Conservation (phyloP, 2,797 vertebrate genomes). For the Halcyon chelicuti region DNA sequence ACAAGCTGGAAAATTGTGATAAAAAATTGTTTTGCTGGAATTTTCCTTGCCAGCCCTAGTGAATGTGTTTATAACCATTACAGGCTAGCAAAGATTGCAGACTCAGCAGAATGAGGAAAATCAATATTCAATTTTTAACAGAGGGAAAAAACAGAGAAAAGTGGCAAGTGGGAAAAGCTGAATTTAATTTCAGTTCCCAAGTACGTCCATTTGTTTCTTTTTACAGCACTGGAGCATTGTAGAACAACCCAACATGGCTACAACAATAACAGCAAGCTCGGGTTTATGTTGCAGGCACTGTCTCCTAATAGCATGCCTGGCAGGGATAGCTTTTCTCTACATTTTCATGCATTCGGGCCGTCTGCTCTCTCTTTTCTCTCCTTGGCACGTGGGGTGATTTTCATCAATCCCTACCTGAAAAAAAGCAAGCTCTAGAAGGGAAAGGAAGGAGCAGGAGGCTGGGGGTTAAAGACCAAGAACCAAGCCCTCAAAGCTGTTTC, state of each 20-base stretch:
- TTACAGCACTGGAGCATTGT: neutral
- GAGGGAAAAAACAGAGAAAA: neutral
- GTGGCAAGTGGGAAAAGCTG: neutral
- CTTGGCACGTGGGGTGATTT: neutral
- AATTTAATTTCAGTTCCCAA: neutral
- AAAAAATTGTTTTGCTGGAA: neutral
- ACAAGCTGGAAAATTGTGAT: neutral
- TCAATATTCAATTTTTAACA: neutral
- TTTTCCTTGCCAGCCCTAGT: neutral
- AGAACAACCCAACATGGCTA: neutral
- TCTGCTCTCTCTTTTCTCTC: neutral
- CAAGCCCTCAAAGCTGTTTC: neutral
- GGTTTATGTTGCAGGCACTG: too few relatives aligned
- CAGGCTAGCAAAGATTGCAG: neutral
- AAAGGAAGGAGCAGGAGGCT: neutral
- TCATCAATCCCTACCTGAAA: neutral
- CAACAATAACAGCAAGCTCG: too few relatives aligned
- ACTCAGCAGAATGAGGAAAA: neutral
- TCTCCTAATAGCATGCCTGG: neutral
- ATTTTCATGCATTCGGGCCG: neutral
- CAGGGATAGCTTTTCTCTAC: neutral
- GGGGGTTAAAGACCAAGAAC: neutral
- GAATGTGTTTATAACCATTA: neutral
- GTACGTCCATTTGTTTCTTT: neutral
- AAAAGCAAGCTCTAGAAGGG: neutral